A percentile compares a stretch with the other conserved stretches of the same genome.
phyloP scores from a whole-genome alignment of 2,113 vertebrate species.

The Planiliza haematocheilus region DNA sequence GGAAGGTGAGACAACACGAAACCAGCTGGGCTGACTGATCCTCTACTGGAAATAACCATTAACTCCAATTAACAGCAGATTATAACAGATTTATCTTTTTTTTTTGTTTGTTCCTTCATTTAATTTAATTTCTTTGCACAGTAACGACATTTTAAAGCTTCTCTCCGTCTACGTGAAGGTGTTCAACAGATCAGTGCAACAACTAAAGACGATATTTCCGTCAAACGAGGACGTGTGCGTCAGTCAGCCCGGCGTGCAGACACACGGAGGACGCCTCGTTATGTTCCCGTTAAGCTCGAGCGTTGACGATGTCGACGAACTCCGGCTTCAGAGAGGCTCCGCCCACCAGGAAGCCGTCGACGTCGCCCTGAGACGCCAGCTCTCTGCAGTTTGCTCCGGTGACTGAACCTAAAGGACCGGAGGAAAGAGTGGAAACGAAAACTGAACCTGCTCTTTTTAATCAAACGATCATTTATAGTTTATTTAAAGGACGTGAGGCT shows the following conservation, averaged over 20 bases:
- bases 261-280: too few species aligned
- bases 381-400: constrained; percentile 91
- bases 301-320: constrained; percentile 94
- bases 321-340: constrained; percentile 94
- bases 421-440: not conserved
- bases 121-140: too few species aligned
- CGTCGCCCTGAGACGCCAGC: constrained; percentile 88
- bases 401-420: constrained; percentile 87
- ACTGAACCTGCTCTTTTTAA: too few species aligned
- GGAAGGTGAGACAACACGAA: constrained; percentile 4
- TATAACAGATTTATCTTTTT: too few species aligned
- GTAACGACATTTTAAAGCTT: too few species aligned
- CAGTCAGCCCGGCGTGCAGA: constrained; percentile 16
- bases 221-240: too few species aligned
- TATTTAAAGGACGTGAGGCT: too few species aligned
- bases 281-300: constrained; percentile 67
- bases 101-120: too few species aligned
- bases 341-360: constrained; percentile 95
- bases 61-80: constrained; percentile 5
- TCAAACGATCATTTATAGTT: too few species aligned
- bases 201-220: too few species aligned
- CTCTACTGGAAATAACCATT: not conserved
- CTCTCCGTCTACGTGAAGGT: too few species aligned
- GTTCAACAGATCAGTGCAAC: too few species aligned
- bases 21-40: constrained; percentile 25